phyloP scores from a whole-genome alignment of 2,797 vertebrate species.

The Phaenicophaeus curvirostris region DNA sequence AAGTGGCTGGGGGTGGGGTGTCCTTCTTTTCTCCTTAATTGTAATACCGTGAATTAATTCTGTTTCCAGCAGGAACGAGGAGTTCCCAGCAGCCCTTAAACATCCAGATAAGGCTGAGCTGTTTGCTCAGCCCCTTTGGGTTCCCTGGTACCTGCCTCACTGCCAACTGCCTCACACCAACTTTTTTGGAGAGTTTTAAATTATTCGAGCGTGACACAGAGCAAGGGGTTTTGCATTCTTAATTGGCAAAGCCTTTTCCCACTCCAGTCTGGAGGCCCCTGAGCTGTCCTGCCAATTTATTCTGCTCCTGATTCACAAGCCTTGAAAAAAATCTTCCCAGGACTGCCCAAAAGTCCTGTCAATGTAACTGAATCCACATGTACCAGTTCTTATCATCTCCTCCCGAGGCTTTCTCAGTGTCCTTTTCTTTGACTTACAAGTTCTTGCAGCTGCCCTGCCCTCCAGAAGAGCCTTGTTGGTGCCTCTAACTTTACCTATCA shows the following conservation, averaged over 20 bases:
- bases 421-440: neutral
- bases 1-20: constrained; percentile 8
- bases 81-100: constrained; percentile 54
- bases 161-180: constrained; percentile 45
- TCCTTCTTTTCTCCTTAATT: constrained; percentile 52
- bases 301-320: constrained; percentile 22
- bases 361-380: neutral
- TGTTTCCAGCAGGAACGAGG: neutral
- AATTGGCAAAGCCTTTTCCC: constrained; percentile 54
- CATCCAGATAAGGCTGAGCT: constrained; percentile 58
- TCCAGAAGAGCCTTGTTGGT: neutral
- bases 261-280: neutral
- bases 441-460: neutral
- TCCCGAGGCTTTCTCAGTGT: neutral
- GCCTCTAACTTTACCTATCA: neutral
- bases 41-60: constrained; percentile 51
- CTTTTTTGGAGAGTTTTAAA: constrained; percentile 39
- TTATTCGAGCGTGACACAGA: constrained; percentile 32
- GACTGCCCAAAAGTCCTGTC: neutral
- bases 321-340: constrained; percentile 21
- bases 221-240: constrained; percentile 53
- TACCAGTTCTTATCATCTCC: neutral
- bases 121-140: constrained; percentile 43
- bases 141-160: constrained; percentile 34
- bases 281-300: constrained; percentile 55